Evolutionary conservation across 2,113 vertebrate species (phyloP).

Genomic region (mouse (Mus musculus)): DNA sequence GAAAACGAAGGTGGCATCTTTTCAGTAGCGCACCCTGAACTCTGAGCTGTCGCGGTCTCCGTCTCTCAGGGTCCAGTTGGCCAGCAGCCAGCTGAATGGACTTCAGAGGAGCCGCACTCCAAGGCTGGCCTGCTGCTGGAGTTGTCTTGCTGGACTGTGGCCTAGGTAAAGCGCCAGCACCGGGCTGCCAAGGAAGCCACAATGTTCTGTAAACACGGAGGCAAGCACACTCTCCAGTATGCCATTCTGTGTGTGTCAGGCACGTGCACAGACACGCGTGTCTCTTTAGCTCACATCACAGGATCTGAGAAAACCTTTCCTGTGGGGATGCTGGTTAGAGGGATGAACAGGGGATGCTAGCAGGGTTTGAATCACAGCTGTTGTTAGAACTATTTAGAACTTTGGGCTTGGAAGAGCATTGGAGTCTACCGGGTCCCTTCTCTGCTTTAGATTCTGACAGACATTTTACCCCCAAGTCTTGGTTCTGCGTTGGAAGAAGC

Average conservation of each 20-base stretch:
- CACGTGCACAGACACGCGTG: accelerated
- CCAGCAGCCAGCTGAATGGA: conserved; percentile 13
- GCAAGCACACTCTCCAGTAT: accelerated
- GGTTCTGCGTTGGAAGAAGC: no score
- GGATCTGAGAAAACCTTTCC: background rate
- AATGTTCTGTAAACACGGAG: conserved; percentile 56
- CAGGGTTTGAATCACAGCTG: background rate
- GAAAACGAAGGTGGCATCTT: conserved; percentile 17
- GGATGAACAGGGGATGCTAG: background rate
- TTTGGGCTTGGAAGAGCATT: background rate
- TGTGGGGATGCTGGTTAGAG: background rate
- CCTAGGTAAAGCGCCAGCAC: conserved; percentile 46
- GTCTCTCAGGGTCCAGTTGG: conserved; percentile 32
- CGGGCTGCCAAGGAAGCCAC: conserved; percentile 46
- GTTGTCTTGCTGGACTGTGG: background rate
- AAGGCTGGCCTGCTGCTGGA: background rate
- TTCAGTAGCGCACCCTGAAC: background rate
- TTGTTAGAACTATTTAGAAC: background rate
- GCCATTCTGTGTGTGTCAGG: background rate
- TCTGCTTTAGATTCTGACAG: background rate
- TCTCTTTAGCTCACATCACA: background rate
- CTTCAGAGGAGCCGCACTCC: conserved; percentile 63
- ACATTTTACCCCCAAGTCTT: background rate
- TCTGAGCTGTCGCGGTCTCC: background rate
- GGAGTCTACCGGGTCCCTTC: background rate